Base-by-base conservation (phyloP, 2,113 vertebrate genomes). In the Sebastes fasciatus region DNA sequence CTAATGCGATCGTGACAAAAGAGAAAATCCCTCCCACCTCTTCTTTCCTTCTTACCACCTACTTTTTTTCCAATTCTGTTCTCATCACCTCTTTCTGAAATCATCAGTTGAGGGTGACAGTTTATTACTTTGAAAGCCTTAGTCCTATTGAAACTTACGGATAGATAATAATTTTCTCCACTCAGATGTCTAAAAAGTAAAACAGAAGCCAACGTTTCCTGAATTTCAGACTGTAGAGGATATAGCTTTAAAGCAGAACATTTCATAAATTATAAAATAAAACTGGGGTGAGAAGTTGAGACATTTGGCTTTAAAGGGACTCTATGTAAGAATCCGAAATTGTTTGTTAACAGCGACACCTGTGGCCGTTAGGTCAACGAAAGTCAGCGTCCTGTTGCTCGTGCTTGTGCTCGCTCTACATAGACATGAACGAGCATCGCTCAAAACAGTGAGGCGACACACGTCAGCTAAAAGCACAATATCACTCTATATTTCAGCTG, bases 11-110 rank as follows among this genome's bases (percentile, higher is more conserved):
- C 3, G 0, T 55, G 76, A 79, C 57, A 77, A 63, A 75, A 79
- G 46, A 57, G 2, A 51, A 42, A 65, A 81, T n/a, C 21, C 26
- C 11, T 14, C 34, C 69, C 48, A 26, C 16, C 34, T 72, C 43
- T 58, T 58, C 60, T 67, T 69, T 23, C 12, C 16, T 51, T 74
- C 54, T 68, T 4, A 9, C 42, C 40, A 40, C 40, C 40, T 55
- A 4, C 40, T 73, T 66, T 73, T 66, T 52, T 55, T 64, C 6
- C 21, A 67, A 42, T 77, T 65, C 23, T 71, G 54, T 73, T 79
- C 75, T 58, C 49, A 55, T 79, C 78, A 65, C 16, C 71, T 61
- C 45, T 52, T 19, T 77, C 66, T 26, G 70, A 80, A 77, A 80
- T 60, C 62, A 2, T 73, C 57, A 7, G 46, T 52, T 10, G 34